phyloP scores from a whole-genome alignment of 2,797 vertebrate species.

The Lycodopsis pacificus region DNA sequence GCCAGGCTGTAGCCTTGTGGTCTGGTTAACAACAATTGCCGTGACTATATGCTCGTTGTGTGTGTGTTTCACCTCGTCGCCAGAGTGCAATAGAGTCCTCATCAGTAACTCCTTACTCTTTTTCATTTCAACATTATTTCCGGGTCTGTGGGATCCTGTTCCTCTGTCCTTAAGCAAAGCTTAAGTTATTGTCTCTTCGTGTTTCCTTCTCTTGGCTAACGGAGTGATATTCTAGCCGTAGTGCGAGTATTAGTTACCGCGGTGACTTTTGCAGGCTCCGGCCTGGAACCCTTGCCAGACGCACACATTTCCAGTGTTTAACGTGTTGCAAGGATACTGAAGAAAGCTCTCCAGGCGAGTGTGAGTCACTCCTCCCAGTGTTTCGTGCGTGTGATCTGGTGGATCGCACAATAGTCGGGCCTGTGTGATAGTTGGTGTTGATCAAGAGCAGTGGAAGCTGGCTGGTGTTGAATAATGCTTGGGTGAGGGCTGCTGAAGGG shows the following conservation, averaged over 20 bases:
- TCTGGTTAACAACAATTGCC: conserved; percentile 38
- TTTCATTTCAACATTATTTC: conserved; percentile 34
- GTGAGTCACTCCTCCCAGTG: conserved; percentile 74
- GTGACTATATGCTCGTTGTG: conserved; percentile 9
- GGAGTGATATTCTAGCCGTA: conserved; percentile 46
- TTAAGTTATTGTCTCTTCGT: conserved; percentile 35
- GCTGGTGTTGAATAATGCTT: conserved; percentile 70
- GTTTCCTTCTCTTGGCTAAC: conserved; percentile 37
- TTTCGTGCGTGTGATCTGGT: conserved; percentile 48
- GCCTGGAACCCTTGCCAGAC: conserved; percentile 50
- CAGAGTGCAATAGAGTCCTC: conserved; percentile 43
- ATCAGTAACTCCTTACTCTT: conserved; percentile 40
- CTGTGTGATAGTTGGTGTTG: conserved; percentile 68
- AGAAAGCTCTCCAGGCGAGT: conserved; percentile 64
- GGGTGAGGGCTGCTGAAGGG: conserved; percentile 64
- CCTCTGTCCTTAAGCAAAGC: conserved; percentile 20
- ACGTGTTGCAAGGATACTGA: conserved; percentile 57
- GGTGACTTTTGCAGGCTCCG: conserved; percentile 46
- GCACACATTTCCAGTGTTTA: conserved; percentile 54
- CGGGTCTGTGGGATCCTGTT: background rate
- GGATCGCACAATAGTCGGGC: conserved; percentile 65
- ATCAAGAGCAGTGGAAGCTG: conserved; percentile 66
- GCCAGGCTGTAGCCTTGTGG: conserved; percentile 35
- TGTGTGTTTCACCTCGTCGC: conserved; percentile 40
- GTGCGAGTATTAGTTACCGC: conserved; percentile 55